Evolutionary conservation across 2,797 vertebrate species (phyloP).

Genomic region (Microchirus variegatus): DNA sequence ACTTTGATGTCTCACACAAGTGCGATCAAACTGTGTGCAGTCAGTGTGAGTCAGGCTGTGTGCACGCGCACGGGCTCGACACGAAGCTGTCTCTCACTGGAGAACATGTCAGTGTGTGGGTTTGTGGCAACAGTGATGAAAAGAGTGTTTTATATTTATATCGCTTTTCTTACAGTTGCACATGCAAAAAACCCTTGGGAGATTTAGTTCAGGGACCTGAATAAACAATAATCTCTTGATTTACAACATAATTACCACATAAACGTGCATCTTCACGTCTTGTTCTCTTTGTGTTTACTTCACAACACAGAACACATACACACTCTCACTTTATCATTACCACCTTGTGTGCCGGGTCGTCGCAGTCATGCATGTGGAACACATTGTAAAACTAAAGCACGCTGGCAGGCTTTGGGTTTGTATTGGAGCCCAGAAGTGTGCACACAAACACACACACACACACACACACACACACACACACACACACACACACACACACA

Average conservation of each 20-base stretch:
- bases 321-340: slow-evolving; percentile 40
- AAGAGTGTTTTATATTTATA: slow-evolving; percentile 46
- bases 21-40: slow-evolving; percentile 60
- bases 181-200: slow-evolving; percentile 1
- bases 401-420: slow-evolving; percentile 68
- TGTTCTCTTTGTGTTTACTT: slow-evolving; percentile 10
- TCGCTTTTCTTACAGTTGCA: slow-evolving; percentile 19
- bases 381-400: slow-evolving; percentile 70
- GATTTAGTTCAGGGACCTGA: background rate
- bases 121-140: slow-evolving; percentile 48
- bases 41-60: slow-evolving; percentile 28
- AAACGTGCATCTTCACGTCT: slow-evolving; percentile 28
- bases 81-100: slow-evolving; percentile 30
- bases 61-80: slow-evolving; percentile 32
- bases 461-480: slow-evolving; percentile 31
- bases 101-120: slow-evolving; percentile 29
- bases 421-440: slow-evolving; percentile 58
- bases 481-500: slow-evolving; percentile 34
- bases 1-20: slow-evolving; percentile 67
- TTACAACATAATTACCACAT: background rate
- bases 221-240: slow-evolving; percentile 22
- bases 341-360: slow-evolving; percentile 60
- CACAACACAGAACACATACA: slow-evolving; percentile 8
- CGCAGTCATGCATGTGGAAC: slow-evolving; percentile 72
- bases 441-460: slow-evolving; percentile 7